Evolutionary conservation across 2,888 invertebrate species (phyloP).

Genomic region (Cacoxenus indagator): DNA sequence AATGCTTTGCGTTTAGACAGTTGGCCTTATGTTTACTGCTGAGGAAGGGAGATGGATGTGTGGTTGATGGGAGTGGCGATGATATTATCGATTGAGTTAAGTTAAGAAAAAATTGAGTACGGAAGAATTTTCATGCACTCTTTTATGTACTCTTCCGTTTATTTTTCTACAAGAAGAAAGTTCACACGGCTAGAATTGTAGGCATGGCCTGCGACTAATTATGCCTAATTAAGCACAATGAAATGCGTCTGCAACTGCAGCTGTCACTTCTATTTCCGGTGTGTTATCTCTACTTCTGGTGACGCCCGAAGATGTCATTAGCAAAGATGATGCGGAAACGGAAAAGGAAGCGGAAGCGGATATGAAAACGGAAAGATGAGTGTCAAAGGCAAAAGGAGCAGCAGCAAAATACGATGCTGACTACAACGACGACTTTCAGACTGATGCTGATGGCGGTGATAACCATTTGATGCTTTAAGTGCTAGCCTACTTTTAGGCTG

Average conservation of each 20-base stretch:
- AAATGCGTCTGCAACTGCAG: not conserved
- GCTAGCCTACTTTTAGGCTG: no score
- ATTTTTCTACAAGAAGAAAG: no score
- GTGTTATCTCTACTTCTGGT: not conserved
- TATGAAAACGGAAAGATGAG: slow-evolving; percentile 3
- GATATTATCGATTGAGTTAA: no score
- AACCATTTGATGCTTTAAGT: not conserved
- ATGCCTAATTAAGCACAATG: not conserved
- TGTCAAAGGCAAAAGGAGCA: not conserved
- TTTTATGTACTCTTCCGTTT: no score
- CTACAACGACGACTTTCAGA: not conserved
- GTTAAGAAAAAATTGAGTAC: no score
- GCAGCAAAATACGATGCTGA: not conserved
- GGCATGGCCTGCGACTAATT: not conserved
- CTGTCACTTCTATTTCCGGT: not conserved
- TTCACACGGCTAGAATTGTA: not conserved
- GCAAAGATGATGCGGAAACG: not conserved
- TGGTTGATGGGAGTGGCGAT: no score
- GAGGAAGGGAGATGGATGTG: no score
- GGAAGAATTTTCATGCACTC: no score
- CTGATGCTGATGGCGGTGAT: not conserved
- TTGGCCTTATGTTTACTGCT: no score
- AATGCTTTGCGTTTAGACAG: no score
- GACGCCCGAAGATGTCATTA: not conserved
- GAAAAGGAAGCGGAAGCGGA: not conserved